These are phyloP conservation scores for Chorisops tibialis DNA, from an alignment of 2,888 invertebrate genomes.

Conservation along the genomic window DNA sequence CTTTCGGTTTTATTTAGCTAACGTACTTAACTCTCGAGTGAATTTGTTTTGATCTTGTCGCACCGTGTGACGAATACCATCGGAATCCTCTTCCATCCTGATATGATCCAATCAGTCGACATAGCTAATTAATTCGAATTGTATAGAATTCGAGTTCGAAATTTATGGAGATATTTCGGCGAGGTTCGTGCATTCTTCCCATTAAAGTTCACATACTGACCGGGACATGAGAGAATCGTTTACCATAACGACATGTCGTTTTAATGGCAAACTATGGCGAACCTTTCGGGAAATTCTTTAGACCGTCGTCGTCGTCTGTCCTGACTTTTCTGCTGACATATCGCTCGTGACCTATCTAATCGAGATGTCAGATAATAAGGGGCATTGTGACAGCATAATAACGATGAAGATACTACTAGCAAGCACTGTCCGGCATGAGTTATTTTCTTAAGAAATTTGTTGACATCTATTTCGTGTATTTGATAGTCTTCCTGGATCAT, in stretches of 20 bases:
- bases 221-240: background rate
- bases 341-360: slow-evolving; percentile 12
- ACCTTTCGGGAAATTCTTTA: background rate
- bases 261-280: background rate
- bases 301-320: background rate
- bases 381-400: slow-evolving; percentile 24
- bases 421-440: background rate
- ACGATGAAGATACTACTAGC: slow-evolving; percentile 12
- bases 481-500: background rate
- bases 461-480: slow-evolving; percentile 7
- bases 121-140: slow-evolving; percentile 21
- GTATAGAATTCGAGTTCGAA: background rate
- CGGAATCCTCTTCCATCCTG: slow-evolving; percentile 12
- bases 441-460: slow-evolving; percentile 2
- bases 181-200: slow-evolving; percentile 8
- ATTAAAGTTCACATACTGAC: background rate
- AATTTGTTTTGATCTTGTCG: background rate
- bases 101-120: background rate
- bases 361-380: slow-evolving; percentile 21
- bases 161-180: background rate
- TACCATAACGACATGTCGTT: background rate
- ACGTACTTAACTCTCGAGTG: background rate
- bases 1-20: background rate
- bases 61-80: slow-evolving; percentile 4
- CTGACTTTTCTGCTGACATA: background rate